Evolutionary conservation across 2,113 vertebrate genomes (phyloP).

Genomic region (Platycercus adscitus): DNA sequence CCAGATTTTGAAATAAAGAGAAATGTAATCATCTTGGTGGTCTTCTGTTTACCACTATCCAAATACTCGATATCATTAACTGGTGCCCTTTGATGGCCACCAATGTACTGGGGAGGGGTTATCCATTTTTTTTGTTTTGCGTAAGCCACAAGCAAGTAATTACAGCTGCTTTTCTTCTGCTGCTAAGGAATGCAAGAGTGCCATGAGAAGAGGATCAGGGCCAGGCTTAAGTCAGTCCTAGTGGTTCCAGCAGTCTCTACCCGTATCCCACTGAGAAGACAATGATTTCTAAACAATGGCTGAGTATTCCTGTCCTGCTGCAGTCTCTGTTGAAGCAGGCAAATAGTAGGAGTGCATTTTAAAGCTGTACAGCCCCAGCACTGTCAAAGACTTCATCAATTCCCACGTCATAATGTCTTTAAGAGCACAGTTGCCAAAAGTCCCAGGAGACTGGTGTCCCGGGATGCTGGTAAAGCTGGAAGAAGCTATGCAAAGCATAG

Average conservation of each 20-base stretch:
- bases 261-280: background rate
- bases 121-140: background rate
- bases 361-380: background rate
- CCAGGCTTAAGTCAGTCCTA: background rate
- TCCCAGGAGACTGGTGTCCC: background rate
- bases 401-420: background rate
- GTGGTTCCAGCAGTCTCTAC: background rate
- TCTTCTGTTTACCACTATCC: background rate
- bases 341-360: background rate
- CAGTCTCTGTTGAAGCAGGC: background rate
- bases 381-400: background rate
- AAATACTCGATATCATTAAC: background rate
- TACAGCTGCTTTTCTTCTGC: background rate
- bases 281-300: background rate
- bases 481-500: background rate
- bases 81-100: background rate
- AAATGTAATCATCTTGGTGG: background rate
- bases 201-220: background rate
- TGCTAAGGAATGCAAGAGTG: background rate
- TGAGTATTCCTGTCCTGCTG: background rate
- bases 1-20: background rate
- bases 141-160: background rate
- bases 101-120: background rate
- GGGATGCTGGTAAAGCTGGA: background rate
- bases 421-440: background rate